Percentiles rank a stretch among this genome's conserved stretches.
Evolutionary conservation across 2,888 invertebrate species (phyloP).

Genomic region (Helicoverpa assulta): DNA sequence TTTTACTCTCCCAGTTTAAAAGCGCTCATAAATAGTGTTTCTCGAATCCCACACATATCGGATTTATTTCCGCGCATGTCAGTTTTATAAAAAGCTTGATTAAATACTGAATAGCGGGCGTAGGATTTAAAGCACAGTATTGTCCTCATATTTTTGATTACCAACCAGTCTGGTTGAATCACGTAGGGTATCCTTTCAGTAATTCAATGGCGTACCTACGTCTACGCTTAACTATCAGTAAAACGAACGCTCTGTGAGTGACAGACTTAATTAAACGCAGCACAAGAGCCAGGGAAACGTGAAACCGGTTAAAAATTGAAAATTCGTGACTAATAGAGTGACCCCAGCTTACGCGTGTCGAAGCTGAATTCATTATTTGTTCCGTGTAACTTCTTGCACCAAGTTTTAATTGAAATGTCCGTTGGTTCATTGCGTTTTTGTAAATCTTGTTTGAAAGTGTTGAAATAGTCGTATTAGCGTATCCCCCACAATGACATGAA

Average conservation of each 20-base stretch:
- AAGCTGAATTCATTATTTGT: not conserved
- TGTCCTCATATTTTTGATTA: not conserved
- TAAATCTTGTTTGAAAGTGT: not conserved
- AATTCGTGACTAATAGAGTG: not conserved
- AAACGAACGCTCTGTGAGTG: not conserved
- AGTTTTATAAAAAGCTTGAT: not conserved
- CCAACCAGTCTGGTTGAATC: not conserved
- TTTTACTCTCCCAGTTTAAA: no score
- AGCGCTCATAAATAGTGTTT: no score
- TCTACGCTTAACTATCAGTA: not conserved
- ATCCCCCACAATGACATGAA: no score
- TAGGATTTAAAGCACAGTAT: not conserved
- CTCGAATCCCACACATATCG: no score
- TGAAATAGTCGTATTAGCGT: not conserved
- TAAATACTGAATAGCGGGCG: not conserved
- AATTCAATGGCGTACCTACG: not conserved
- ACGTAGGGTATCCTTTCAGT: not conserved
- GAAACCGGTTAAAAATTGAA: not conserved
- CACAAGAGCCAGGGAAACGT: not conserved
- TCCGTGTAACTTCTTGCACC: not conserved
- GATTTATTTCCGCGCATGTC: no score
- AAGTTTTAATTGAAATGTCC: not conserved
- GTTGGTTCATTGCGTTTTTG: not conserved
- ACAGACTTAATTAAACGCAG: not conserved
- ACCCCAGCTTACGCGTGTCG: not conserved